Percentiles rank a stretch among this genome's conserved stretches.
Conservation (phyloP, 2,888 invertebrate genomes). For the Machimus atricapillus region DNA sequence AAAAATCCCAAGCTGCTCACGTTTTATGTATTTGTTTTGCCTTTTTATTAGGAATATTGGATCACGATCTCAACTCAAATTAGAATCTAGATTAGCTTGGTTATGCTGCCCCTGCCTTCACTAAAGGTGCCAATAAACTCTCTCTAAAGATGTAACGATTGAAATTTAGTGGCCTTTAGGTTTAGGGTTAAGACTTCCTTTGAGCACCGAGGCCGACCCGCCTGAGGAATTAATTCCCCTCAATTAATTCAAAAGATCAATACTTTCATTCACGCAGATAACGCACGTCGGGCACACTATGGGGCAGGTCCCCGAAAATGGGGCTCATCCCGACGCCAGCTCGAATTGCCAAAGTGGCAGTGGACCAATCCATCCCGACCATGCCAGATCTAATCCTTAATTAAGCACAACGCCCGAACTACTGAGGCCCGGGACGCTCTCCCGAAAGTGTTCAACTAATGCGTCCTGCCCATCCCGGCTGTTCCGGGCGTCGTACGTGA, state of each 20-base stretch:
- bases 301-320: background rate
- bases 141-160: background rate
- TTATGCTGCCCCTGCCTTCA: background rate
- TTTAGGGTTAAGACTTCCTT: background rate
- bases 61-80: background rate
- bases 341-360: background rate
- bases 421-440: background rate
- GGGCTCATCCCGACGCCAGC: background rate
- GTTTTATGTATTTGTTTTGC: background rate
- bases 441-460: background rate
- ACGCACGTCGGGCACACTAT: background rate
- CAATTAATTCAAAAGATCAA: conserved; percentile 14
- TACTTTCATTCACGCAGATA: background rate
- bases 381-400: conserved; percentile 5
- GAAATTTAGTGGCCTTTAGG: background rate
- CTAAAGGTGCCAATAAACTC: background rate
- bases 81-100: background rate
- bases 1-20: too few relatives aligned
- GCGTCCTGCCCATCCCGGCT: background rate
- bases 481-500: background rate
- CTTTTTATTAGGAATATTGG: background rate
- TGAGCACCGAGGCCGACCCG: background rate
- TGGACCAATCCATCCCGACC: background rate
- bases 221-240: background rate
- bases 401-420: conserved; percentile 1